Evolutionary conservation across 2,888 invertebrate genomes (phyloP).

Genomic region (Drosophila eohydei): DNA sequence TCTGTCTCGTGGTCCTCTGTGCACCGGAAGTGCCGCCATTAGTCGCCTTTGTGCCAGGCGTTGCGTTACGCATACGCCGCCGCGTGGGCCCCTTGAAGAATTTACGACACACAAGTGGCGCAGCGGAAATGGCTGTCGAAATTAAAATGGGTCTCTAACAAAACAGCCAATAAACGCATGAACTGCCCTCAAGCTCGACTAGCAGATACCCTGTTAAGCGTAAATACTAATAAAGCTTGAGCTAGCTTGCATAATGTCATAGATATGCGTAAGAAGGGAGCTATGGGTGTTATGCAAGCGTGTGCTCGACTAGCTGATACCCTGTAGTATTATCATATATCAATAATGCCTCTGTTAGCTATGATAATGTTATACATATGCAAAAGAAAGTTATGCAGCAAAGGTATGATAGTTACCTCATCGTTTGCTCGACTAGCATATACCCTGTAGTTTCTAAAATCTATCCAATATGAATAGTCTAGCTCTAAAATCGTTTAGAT

Average conservation of each 20-base stretch:
- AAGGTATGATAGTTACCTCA: neutral
- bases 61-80: slow-evolving; percentile 50
- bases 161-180: slow-evolving; percentile 4
- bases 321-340: neutral
- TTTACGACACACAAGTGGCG: slow-evolving; percentile 43
- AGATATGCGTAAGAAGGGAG: neutral
- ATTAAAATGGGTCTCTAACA: slow-evolving; percentile 41
- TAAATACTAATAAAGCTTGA: neutral
- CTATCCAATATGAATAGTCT: neutral
- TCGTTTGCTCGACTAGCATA: neutral
- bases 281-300: too few species aligned
- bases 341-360: neutral
- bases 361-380: neutral
- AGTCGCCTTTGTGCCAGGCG: slow-evolving; percentile 71
- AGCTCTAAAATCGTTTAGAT: neutral
- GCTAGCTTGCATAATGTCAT: neutral
- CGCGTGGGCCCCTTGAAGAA: slow-evolving; percentile 38
- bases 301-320: neutral
- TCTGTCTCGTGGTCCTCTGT: slow-evolving; percentile 17
- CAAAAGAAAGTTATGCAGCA: neutral
- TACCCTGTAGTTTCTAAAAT: neutral
- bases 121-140: slow-evolving; percentile 48
- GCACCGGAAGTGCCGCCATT: slow-evolving; percentile 78
- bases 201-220: neutral
- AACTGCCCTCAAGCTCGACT: neutral